Evolutionary conservation across 2,113 vertebrate genomes (phyloP).

Genomic region (Tachuris rubrigastra): DNA sequence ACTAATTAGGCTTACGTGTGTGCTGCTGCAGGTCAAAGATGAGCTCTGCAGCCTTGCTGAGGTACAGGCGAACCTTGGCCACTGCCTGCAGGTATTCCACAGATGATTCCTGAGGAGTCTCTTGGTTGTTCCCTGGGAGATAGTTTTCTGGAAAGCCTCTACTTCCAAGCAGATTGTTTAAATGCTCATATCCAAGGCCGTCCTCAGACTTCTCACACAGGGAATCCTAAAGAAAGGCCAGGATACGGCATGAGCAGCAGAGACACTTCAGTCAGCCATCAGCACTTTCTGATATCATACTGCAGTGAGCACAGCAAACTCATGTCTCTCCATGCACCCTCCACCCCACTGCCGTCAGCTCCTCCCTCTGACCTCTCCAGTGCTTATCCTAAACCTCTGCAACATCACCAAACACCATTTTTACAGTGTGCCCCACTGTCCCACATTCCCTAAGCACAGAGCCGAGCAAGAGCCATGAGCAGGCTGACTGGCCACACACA

Average conservation of each 20-base stretch:
- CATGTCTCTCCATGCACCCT: not conserved
- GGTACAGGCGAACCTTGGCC: slow-evolving; percentile 82
- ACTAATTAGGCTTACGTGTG: not conserved
- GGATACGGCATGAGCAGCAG: not conserved
- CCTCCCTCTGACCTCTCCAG: not conserved
- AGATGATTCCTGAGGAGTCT: not conserved
- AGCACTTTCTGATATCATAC: not conserved
- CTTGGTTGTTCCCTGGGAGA: not conserved
- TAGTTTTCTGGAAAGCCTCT: slow-evolving; percentile 62
- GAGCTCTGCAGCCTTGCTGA: slow-evolving; percentile 78
- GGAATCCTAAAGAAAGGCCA: slow-evolving; percentile 78
- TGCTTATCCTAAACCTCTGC: not conserved
- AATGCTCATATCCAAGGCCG: slow-evolving; percentile 16
- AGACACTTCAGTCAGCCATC: not conserved
- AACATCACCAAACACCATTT: not conserved
- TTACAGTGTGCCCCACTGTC: not conserved
- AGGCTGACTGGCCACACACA: not conserved
- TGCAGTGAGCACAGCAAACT: not conserved
- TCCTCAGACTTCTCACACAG: slow-evolving; percentile 82
- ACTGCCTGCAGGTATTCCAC: slow-evolving; percentile 84
- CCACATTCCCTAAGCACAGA: not conserved
- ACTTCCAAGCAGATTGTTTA: slow-evolving; percentile 47
- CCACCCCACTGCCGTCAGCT: not conserved
- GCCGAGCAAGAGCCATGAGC: not conserved
- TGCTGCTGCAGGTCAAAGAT: slow-evolving; percentile 52